Conservation (phyloP, 53 echinoderm and acorn worm species). For the Pentamera pediparva region DNA sequence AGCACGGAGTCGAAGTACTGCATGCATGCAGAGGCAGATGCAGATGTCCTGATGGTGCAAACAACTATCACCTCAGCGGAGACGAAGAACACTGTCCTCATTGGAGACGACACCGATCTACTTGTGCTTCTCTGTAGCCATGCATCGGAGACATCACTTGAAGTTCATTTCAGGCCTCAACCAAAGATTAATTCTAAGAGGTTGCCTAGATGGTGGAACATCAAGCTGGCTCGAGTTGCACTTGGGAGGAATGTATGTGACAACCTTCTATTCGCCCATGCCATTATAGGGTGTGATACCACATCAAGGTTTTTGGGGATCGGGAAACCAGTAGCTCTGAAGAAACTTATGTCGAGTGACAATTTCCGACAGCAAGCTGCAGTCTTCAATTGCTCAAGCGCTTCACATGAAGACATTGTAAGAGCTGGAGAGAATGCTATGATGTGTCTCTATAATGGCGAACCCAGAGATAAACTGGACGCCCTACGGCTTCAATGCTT, state of each 20-base stretch:
- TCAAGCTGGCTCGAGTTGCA: background rate
- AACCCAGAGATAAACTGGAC: background rate
- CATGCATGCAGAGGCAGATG: conserved; percentile 13
- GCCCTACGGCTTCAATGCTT: background rate
- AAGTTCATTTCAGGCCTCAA: background rate
- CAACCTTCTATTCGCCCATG: background rate
- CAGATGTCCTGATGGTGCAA: conserved; percentile 21
- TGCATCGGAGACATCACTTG: background rate
- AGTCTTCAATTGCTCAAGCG: no score
- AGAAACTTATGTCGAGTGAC: no score
- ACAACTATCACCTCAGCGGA: background rate
- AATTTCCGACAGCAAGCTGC: no score
- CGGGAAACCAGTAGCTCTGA: background rate
- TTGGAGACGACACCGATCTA: conserved; percentile 38
- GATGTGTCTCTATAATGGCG: background rate
- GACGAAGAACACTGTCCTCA: background rate
- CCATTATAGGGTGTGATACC: background rate
- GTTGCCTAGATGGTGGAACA: background rate
- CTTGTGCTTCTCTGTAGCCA: conserved; percentile 1
- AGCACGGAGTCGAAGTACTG: background rate
- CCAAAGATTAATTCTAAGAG: no score
- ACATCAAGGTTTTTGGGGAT: background rate
- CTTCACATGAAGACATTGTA: background rate
- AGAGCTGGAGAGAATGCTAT: background rate
- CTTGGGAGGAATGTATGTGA: background rate